Base-by-base conservation (phyloP, 1,140 invertebrate species). In the Hycleus cichorii region DNA sequence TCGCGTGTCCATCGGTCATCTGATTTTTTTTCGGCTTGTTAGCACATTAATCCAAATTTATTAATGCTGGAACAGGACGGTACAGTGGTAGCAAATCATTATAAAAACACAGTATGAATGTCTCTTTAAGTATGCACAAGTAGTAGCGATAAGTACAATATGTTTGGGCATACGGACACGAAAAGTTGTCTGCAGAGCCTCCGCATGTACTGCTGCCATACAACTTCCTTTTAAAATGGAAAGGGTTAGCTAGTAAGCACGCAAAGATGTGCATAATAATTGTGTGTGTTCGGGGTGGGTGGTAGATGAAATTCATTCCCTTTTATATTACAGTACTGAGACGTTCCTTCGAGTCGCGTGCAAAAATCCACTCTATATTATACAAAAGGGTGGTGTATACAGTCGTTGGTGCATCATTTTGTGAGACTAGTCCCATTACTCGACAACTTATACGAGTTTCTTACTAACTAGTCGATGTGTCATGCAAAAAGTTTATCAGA, bases 201-300 rank as follows among this genome's bases (percentile, higher is more conserved):
- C 60, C 52, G 60, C 64, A 65, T 61, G 64, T 69, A 66, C 67
- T 63, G 57, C 52, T 62, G 59, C 32, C 32, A 7, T 67, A 67
- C 65, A 67, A 67, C 67, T 69, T 69, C 67, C 65, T 67, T 63
- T 32, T 5, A 32, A 32, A 1, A 7, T 0, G 32, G 32, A 32
- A 61, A 55, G 58, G 60, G 60, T 57, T 48, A 43, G 57, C 49
- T 54, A 61, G 60, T 58, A 62, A 53, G 49, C 68, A 69, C 68
- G 68, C 68, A 64, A 69, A 68, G 68, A 69, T 69, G 68, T 68
- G 68, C 68, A 69, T 68, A 69, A 67, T 63, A 69, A 69, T 69
- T 62, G 64, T 58, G 32, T 32, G 32, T 18, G 32, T 32, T 18
- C 1, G 18, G 44, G 48, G 45, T 32, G 47, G 47, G 56, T 50